These are phyloP conservation scores for Pangasius macronema DNA, from an alignment of 2,797 vertebrate genomes.

Conservation along the genomic window DNA sequence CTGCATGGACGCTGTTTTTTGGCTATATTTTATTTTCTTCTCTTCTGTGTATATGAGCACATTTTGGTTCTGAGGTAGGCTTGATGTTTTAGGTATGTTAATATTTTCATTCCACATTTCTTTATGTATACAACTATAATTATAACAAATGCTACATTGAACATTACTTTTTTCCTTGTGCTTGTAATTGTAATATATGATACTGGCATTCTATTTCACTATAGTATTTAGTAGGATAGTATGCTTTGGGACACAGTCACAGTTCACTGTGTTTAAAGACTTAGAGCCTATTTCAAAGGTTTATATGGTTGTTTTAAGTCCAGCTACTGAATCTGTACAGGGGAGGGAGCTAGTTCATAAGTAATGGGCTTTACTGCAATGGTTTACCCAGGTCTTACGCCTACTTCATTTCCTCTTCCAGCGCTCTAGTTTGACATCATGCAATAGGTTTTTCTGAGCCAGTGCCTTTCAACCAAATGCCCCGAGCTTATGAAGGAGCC, in stretches of 20 bases:
- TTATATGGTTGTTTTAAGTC: slow-evolving; percentile 17
- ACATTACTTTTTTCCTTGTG: neutral
- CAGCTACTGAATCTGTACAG: slow-evolving; percentile 59
- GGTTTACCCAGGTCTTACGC: slow-evolving; percentile 34
- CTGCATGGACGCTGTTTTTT: neutral
- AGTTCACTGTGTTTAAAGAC: neutral
- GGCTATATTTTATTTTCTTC: too few species aligned
- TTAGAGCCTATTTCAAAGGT: neutral
- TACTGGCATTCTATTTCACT: neutral
- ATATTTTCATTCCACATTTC: neutral
- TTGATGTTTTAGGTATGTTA: neutral
- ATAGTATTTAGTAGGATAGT: neutral
- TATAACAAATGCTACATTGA: neutral
- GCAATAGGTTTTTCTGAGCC: slow-evolving; percentile 1
- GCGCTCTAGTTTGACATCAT: neutral
- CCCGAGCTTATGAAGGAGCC: neutral
- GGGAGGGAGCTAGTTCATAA: slow-evolving; percentile 69
- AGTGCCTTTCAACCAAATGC: neutral
- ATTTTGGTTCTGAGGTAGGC: neutral
- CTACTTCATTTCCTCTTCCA: neutral
- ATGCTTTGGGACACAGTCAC: neutral
- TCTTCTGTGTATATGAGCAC: neutral
- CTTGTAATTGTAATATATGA: too few species aligned
- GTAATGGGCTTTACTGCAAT: slow-evolving; percentile 64
- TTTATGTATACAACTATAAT: neutral